Base-by-base conservation (phyloP, 2,113 vertebrate species). In the Triplophysa tibetana region DNA sequence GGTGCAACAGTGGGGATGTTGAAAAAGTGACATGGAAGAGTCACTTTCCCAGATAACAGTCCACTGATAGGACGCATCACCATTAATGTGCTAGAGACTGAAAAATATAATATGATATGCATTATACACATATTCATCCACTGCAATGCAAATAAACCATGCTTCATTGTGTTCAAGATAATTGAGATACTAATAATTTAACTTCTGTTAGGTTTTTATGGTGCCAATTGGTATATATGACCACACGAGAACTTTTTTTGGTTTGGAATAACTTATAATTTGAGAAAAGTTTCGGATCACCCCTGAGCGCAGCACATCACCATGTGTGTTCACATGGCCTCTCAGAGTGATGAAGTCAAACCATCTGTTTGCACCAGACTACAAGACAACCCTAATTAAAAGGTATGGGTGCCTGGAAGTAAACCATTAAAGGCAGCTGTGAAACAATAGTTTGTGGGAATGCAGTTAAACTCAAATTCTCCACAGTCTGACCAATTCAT, bases 21-120 rank as follows among this genome's bases (percentile, higher is more conserved):
- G 58, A 95, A 95, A 84, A 98, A 98, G 90, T 90, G 94, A 86
- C 98, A 99, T 0, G 97, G 98, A 69, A 99, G 92, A 60, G 86
- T 91, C 17, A 96, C 96, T 88, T 93, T 96, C 86, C 94, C 95
- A 23, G 98, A 95, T 6, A 98, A 93, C 2, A 90, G 92, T 17
- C 95, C 97, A 26, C 92, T 95, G 24, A 97, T 87, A 3, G 93
- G 89, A 88, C 88, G 89, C 83, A 90, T 86, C 24, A 89, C 86
- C 19, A 87, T 79, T 79, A 90, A 74, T 7, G 85, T 21, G 29
- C 81, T 88, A 78, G 86, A 87, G 74, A 70, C 92, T 93, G 89
- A 70, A 84, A 81, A 17, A n/a, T 45, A 83, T 83, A 75, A 79
- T 83, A 41, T 8, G 1, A 85, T 12, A 80, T 14, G 23, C 2